Conservation (phyloP, 2,888 invertebrate species). For the Dastarcus helophoroides region DNA sequence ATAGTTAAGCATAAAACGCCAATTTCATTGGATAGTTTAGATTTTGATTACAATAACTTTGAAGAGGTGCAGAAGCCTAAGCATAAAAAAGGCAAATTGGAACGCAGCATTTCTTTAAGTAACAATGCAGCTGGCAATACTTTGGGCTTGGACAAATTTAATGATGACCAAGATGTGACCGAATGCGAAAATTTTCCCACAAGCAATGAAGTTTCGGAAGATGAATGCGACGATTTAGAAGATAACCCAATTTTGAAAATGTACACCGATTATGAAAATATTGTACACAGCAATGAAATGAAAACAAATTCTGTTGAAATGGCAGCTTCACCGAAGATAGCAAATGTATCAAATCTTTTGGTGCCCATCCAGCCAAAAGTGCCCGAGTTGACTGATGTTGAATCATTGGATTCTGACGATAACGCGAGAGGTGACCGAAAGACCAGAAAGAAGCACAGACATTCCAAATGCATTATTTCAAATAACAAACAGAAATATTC, state of each 20-base stretch:
- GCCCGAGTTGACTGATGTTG: too few relatives aligned
- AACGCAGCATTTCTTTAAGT: conserved; percentile 2
- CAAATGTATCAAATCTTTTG: too few relatives aligned
- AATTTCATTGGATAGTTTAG: conserved; percentile 19
- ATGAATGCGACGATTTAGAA: conserved; percentile 1
- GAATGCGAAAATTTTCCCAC: neutral
- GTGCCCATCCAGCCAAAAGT: too few relatives aligned
- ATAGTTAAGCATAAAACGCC: conserved; percentile 17
- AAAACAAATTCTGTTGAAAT: too few relatives aligned
- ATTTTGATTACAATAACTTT: conserved; percentile 19
- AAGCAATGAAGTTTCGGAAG: conserved; percentile 3
- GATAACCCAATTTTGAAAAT: neutral
- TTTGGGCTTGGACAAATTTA: conserved; percentile 10
- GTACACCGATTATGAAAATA: too few relatives aligned
- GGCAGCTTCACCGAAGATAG: too few relatives aligned
- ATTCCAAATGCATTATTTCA: too few relatives aligned
- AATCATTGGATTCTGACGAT: too few relatives aligned
- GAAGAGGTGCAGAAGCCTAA: conserved; percentile 21
- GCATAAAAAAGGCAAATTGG: conserved; percentile 13
- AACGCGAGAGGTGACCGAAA: too few relatives aligned
- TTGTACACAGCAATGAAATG: too few relatives aligned
- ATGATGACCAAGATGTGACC: conserved; percentile 10
- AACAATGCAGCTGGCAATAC: neutral
- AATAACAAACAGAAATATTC: too few relatives aligned
- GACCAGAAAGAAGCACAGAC: too few relatives aligned